phyloP scores from a whole-genome alignment of 2,888 invertebrate species.

The Hirtodrosophila cameraria region DNA sequence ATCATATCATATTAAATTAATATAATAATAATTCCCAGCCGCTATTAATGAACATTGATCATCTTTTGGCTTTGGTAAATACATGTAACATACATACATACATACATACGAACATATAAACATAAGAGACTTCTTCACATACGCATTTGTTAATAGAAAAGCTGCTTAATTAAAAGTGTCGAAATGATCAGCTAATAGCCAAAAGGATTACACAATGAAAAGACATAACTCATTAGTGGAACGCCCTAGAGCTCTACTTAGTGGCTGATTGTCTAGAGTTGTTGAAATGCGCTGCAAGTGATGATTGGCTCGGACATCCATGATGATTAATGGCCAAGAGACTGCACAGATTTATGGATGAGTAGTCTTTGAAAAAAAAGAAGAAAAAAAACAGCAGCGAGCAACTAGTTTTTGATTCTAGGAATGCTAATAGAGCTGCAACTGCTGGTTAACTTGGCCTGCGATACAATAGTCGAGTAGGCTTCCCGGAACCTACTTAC shows the following conservation, averaged over 20 bases:
- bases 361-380: constrained; percentile 17
- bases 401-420: constrained; percentile 59
- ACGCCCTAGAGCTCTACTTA: constrained; percentile 68
- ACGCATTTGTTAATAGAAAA: constrained; percentile 31
- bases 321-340: constrained; percentile 73
- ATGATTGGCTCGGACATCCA: constrained; percentile 74
- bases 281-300: constrained; percentile 67
- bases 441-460: constrained; percentile 34
- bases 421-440: constrained; percentile 76
- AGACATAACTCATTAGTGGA: constrained; percentile 70
- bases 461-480: not conserved
- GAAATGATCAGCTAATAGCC: constrained; percentile 55
- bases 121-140: not conserved
- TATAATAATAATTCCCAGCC: constrained; percentile 53
- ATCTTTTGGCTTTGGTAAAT: constrained; percentile 18
- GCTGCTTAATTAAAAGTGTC: constrained; percentile 67
- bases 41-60: constrained; percentile 25
- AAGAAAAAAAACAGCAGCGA: too few species aligned
- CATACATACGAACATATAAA: not conserved
- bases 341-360: constrained; percentile 68
- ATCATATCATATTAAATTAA: constrained; percentile 41
- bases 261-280: constrained; percentile 55
- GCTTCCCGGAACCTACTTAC: constrained; percentile 26
- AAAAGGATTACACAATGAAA: constrained; percentile 58
- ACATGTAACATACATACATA: constrained; percentile 23